Conservation (phyloP, 2,113 vertebrate genomes). For the Trichomycterus rosablanca region DNA sequence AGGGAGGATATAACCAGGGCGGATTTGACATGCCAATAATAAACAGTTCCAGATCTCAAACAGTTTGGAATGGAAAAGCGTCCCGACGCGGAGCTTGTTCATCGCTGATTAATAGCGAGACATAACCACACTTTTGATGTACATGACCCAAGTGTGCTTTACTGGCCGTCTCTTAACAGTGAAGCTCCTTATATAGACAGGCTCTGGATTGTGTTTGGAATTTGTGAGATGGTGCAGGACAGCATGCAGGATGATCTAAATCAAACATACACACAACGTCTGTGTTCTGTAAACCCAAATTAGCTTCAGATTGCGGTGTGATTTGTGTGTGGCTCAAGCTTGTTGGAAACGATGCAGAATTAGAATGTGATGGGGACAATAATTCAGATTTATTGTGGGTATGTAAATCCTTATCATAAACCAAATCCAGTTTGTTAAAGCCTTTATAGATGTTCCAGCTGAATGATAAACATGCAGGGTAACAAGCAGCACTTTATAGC, state of each 20-base stretch:
- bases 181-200: constrained; percentile 46
- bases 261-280: background rate
- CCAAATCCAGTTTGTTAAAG: too few relatives aligned
- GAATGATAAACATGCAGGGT: background rate
- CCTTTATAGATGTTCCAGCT: too few relatives aligned
- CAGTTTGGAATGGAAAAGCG: constrained; percentile 40
- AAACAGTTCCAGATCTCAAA: constrained; percentile 34
- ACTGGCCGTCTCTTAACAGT: constrained; percentile 10
- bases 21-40: constrained; percentile 33
- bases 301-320: background rate
- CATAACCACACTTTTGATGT: constrained; percentile 33
- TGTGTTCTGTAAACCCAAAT: background rate
- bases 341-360: background rate
- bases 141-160: background rate
- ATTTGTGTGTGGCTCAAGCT: background rate
- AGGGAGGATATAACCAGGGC: constrained; percentile 31
- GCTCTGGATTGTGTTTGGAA: constrained; percentile 15
- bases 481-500: too few relatives aligned
- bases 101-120: constrained; percentile 37
- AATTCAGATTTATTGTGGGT: constrained; percentile 3
- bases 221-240: constrained; percentile 12
- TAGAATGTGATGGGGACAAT: background rate
- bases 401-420: too few relatives aligned
- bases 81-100: constrained; percentile 4
- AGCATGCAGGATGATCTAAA: constrained; percentile 12